Base-by-base conservation (phyloP, 1,140 invertebrate species). In the Drosophila subpulchrella region DNA sequence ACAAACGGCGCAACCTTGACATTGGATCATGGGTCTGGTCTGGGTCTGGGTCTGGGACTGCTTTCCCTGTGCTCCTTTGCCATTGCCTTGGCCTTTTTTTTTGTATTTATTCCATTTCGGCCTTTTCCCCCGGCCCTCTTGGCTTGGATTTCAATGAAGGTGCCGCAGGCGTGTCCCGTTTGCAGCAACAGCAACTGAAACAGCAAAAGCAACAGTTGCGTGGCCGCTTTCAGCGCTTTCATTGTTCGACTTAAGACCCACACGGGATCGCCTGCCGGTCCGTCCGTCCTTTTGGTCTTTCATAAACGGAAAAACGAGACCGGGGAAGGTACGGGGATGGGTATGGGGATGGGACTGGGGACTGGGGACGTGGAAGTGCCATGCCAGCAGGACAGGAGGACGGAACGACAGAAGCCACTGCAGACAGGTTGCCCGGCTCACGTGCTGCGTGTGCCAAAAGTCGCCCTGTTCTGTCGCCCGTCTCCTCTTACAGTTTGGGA, bases 371-470 rank as follows among this genome's bases (percentile, higher is more conserved):
- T 38, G 60, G 55, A 60, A 36, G 58, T 60, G 32, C 34, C 41
- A 44, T 24, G 56, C 38, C 59, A 63, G 34, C 57, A 81, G 66
- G 58, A 30, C 61, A 44, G 60, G 24, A 27, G 61, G 63, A 61
- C 44, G 48, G 50, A 44, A 50, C 48, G 47, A 32, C 73, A 58
- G 61, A 20, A 51, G 50, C 56, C 13, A 67, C 61, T 54, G 74
- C 65, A 78, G 74, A 75, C 67, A 71, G 67, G 67, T 71, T 71
- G 67, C 67, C 65, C 15, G 41, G 53, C 83, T 86, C 82, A 86
- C 82, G 82, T 82, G 82, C 82, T 82, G 82, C 82, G 82, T 88
- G 82, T 88, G 82, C 82, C 82, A 85, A 85, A 88, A 85, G 83
- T 86, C 78, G 61, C 57, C 47, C 58, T 51, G 83, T 86, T 51